Evolutionary conservation across 2,113 vertebrate species (phyloP).

Genomic region (Azemiops feae): DNA sequence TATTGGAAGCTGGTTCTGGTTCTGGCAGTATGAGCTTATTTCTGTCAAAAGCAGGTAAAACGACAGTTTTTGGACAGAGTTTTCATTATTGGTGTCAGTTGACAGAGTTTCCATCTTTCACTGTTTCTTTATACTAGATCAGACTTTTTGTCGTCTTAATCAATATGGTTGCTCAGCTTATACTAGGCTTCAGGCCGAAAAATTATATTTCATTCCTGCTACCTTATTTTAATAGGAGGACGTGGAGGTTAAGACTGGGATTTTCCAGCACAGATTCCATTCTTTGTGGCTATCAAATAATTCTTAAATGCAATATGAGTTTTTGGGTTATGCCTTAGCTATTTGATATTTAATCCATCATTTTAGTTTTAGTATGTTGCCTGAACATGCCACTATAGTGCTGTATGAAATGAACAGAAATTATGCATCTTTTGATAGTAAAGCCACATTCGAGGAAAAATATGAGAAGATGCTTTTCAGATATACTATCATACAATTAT

Average conservation of each 20-base stretch:
- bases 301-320: neutral
- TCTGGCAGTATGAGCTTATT: conserved; percentile 89
- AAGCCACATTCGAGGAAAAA: neutral
- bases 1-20: conserved; percentile 86
- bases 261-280: neutral
- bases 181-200: neutral
- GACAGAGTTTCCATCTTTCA: neutral
- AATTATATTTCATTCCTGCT: neutral
- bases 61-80: neutral
- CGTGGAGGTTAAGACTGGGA: neutral
- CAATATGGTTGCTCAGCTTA: neutral
- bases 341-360: neutral
- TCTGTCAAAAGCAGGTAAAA: conserved; percentile 88
- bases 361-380: neutral
- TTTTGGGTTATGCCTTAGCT: neutral
- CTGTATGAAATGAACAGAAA: neutral
- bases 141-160: neutral
- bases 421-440: neutral
- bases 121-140: neutral
- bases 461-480: neutral
- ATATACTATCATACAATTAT: neutral
- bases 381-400: neutral
- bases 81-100: neutral
- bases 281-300: neutral
- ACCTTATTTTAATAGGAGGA: neutral